phyloP scores from a whole-genome alignment of 2,888 invertebrate genomes.

The Hirtodrosophila histrioides region DNA sequence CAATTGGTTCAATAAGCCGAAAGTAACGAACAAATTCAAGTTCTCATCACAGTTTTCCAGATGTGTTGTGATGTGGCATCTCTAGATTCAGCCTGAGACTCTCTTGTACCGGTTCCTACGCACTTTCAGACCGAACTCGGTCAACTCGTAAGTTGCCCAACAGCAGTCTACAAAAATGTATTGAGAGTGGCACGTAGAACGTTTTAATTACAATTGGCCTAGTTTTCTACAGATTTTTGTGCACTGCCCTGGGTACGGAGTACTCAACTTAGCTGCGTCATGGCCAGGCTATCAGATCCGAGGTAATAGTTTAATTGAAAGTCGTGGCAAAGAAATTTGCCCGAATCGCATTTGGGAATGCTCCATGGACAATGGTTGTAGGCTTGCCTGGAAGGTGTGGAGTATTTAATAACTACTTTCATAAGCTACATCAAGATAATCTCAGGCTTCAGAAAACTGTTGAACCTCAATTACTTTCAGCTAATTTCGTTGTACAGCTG shows the following conservation, averaged over 20 bases:
- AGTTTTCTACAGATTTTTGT: conserved; percentile 58
- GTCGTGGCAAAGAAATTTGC: conserved; percentile 46
- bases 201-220: conserved; percentile 81
- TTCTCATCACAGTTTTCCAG: conserved; percentile 3
- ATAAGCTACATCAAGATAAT: neutral
- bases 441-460: neutral
- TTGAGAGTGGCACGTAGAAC: conserved; percentile 71
- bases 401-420: conserved; percentile 5
- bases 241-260: conserved; percentile 15
- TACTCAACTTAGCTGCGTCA: conserved; percentile 29
- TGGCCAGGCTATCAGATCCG: conserved; percentile 51
- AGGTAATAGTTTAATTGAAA: conserved; percentile 76
- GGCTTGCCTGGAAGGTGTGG: conserved; percentile 8
- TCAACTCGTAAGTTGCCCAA: conserved; percentile 23
- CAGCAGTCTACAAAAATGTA: conserved; percentile 14
- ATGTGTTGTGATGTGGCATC: neutral
- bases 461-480: neutral
- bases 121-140: conserved; percentile 36
- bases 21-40: conserved; percentile 16
- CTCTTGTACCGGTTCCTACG: conserved; percentile 39
- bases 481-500: no score
- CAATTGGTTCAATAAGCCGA: conserved; percentile 55
- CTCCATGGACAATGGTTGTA: conserved; percentile 19
- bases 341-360: conserved; percentile 22
- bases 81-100: neutral